These are phyloP conservation scores for Ecdyonurus torrentis DNA, from an alignment of 2,888 invertebrate species.

Conservation along the genomic window DNA sequence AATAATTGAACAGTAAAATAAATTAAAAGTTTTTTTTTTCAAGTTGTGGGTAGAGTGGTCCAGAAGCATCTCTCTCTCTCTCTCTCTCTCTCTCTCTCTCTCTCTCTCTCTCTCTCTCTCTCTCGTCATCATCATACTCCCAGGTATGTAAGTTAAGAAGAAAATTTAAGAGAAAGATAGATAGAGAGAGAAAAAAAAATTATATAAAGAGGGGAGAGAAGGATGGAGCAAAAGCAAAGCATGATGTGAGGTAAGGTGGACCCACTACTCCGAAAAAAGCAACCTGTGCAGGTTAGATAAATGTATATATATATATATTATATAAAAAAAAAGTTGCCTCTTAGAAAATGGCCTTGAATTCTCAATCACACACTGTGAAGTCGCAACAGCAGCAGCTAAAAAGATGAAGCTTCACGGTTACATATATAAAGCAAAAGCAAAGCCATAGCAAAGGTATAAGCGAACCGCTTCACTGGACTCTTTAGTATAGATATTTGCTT, in stretches of 20 bases:
- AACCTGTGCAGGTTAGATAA: background rate
- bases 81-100: background rate
- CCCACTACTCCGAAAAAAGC: background rate
- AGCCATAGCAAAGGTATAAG: no score
- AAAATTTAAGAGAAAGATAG: background rate
- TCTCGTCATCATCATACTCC: background rate
- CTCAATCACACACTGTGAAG: background rate
- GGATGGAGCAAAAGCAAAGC: background rate
- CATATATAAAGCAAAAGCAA: no score
- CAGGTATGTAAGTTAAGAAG: background rate
- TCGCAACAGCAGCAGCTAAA: background rate
- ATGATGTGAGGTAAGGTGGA: background rate
- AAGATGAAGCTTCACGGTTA: background rate
- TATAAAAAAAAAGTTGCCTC: background rate
- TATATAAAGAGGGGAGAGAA: background rate
- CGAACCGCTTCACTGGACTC: no score
- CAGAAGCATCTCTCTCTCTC: background rate
- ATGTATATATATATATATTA: no score
- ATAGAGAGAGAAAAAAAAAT: background rate
- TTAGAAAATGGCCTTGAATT: constrained; percentile 1
- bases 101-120: background rate
- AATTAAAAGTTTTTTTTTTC: no score
- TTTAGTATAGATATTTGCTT: no score
- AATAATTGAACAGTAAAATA: background rate
- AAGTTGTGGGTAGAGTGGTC: background rate